A percentile compares a stretch with the other conserved stretches of the same genome.
phyloP scores from a whole-genome alignment of 2,797 vertebrate genomes.

The Gorsachius magnificus region DNA sequence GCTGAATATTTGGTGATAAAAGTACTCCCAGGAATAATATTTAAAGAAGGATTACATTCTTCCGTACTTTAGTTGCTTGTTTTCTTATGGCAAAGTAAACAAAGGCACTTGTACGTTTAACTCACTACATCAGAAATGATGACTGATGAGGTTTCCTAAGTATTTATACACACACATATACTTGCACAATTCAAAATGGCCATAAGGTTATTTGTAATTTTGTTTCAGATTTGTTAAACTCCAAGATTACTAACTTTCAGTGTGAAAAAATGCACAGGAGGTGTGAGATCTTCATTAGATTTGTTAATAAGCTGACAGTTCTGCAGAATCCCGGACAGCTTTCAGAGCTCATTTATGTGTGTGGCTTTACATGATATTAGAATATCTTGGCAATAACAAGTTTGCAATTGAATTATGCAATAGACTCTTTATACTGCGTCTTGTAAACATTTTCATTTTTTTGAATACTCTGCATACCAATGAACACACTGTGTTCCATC shows the following conservation, averaged over 20 bases:
- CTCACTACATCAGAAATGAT: constrained; percentile 6
- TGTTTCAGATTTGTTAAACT: constrained; percentile 4
- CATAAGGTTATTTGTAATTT: neutral
- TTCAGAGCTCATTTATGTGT: neutral
- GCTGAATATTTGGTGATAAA: constrained; percentile 68
- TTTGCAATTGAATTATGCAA: neutral
- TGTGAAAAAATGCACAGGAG: neutral
- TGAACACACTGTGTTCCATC: neutral
- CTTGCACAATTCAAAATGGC: neutral
- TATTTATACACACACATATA: neutral
- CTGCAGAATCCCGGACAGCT: neutral
- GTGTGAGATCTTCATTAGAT: neutral
- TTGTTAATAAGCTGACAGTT: neutral
- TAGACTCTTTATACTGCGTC: neutral
- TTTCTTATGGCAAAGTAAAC: constrained; percentile 70
- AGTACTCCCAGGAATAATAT: constrained; percentile 73
- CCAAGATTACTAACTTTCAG: neutral
- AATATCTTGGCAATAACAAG: neutral
- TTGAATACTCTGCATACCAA: neutral
- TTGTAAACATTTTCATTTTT: neutral
- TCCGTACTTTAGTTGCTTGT: constrained; percentile 45
- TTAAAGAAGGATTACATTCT: constrained; percentile 71
- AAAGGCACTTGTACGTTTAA: constrained; percentile 26
- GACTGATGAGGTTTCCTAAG: constrained; percentile 23
- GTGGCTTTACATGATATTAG: neutral